phyloP scores from a whole-genome alignment of 2,888 invertebrate species.

The Acleris emargana region DNA sequence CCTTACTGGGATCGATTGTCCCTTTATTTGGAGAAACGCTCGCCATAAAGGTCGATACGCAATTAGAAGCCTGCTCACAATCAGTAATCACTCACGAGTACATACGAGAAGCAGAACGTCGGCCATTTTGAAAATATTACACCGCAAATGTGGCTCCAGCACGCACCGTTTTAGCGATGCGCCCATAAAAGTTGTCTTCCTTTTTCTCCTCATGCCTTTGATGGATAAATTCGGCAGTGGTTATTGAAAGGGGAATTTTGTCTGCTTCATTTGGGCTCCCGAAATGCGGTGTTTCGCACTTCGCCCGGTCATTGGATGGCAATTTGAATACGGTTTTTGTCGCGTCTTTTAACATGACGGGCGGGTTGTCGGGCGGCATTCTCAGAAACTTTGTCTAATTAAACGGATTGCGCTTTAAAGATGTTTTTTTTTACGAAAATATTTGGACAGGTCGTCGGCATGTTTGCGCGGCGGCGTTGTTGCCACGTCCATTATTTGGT shows the following conservation, averaged over 20 bases:
- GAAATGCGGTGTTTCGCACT: conserved; percentile 68
- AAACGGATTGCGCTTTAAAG: conserved; percentile 38
- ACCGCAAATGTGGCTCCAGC: conserved; percentile 44
- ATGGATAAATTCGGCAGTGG: conserved; percentile 56
- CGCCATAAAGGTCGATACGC: conserved; percentile 58
- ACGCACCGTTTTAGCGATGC: conserved; percentile 40
- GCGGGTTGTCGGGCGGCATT: conserved; percentile 50
- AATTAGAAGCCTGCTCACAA: conserved; percentile 60
- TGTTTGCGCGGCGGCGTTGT: conserved; percentile 41
- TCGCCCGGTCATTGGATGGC: conserved; percentile 54
- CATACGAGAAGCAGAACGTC: conserved; percentile 49
- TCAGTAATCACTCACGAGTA: conserved; percentile 57
- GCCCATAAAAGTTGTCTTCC: conserved; percentile 44
- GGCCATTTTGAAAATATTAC: conserved; percentile 57
- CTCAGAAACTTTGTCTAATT: conserved; percentile 55
- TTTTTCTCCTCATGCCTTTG: conserved; percentile 45
- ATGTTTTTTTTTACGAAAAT: conserved; percentile 39
- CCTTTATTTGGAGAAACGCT: conserved; percentile 43
- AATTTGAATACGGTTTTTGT: conserved; percentile 63
- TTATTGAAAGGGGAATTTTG: conserved; percentile 55
- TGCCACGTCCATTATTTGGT: conserved; percentile 45
- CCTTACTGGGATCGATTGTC: conserved; percentile 58
- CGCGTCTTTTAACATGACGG: conserved; percentile 55
- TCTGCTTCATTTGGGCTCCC: conserved; percentile 62
- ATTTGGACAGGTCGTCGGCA: conserved; percentile 35